Percentiles rank a stretch among this genome's conserved stretches.
Evolutionary conservation across 2,797 vertebrate species (phyloP).

Genomic region (Alexandromys oeconomus): DNA sequence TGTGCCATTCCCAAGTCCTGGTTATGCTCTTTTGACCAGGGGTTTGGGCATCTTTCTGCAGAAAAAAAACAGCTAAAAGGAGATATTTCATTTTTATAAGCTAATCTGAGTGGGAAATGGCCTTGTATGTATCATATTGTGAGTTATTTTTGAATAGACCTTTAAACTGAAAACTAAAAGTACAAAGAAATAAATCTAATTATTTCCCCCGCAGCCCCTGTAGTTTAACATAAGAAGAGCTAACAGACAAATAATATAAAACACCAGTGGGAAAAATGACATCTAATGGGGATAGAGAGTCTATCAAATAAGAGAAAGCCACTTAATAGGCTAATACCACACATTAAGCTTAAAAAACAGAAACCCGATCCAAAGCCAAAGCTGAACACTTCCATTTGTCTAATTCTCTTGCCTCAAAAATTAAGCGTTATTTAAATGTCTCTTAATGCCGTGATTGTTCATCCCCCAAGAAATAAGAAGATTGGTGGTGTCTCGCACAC

Average conservation of each 20-base stretch:
- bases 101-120: constrained; percentile 61
- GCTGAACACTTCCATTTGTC: constrained; percentile 80
- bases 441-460: constrained; percentile 81
- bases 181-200: constrained; percentile 78
- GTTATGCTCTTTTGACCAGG: not conserved
- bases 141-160: constrained; percentile 63
- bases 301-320: constrained; percentile 66
- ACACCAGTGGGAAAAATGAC: constrained; percentile 68
- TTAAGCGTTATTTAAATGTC: constrained; percentile 84
- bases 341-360: constrained; percentile 79
- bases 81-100: constrained; percentile 35
- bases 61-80: not conserved
- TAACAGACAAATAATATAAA: constrained; percentile 72
- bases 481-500: constrained; percentile 61
- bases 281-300: constrained; percentile 67
- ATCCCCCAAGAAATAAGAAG: constrained; percentile 80
- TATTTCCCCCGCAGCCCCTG: constrained; percentile 54
- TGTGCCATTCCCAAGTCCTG: not conserved
- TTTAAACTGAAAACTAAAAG: constrained; percentile 71
- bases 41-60: not conserved
- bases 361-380: constrained; percentile 80
- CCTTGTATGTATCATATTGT: not conserved
- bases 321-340: constrained; percentile 76
- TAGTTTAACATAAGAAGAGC: constrained; percentile 66
- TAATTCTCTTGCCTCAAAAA: constrained; percentile 84